A percentile compares a stretch with the other conserved stretches of the same genome.
Evolutionary conservation across 2,113 vertebrate genomes (phyloP).

Genomic region (Danionella cerebrum): DNA sequence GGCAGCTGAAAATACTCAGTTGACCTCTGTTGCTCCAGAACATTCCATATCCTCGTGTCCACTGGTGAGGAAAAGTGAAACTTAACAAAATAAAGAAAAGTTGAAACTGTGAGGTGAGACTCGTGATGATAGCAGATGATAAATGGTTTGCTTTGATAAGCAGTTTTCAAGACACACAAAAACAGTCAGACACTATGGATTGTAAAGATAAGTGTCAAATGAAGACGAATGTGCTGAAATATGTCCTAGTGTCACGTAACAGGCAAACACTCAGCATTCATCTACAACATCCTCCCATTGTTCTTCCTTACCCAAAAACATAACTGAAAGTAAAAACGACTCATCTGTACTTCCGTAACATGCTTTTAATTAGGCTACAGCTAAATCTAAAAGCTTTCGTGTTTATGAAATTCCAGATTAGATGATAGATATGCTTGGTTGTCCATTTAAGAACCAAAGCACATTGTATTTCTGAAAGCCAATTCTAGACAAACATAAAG

Average conservation of each 20-base stretch:
- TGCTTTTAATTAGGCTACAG: neutral
- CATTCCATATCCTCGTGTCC: neutral
- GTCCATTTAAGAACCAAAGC: neutral
- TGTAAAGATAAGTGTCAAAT: neutral
- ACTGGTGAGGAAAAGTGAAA: neutral
- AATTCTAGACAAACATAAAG: neutral
- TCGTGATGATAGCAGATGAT: neutral
- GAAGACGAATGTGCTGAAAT: conserved; percentile 1
- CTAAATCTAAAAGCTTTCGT: neutral
- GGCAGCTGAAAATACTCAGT: neutral
- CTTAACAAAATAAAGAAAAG: neutral
- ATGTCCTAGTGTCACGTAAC: neutral
- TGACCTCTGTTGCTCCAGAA: neutral
- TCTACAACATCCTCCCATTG: conserved; percentile 34
- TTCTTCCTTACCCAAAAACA: conserved; percentile 1
- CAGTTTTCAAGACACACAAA: neutral
- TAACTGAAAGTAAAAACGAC: neutral
- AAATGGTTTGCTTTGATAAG: neutral
- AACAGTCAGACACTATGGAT: neutral
- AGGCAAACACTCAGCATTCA: neutral
- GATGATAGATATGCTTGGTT: neutral
- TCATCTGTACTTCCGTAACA: neutral
- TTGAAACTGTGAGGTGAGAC: neutral
- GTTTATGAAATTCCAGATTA: neutral
- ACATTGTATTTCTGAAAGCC: neutral